phyloP scores from a whole-genome alignment of 2,797 vertebrate species.

The Podargus strigoides region DNA sequence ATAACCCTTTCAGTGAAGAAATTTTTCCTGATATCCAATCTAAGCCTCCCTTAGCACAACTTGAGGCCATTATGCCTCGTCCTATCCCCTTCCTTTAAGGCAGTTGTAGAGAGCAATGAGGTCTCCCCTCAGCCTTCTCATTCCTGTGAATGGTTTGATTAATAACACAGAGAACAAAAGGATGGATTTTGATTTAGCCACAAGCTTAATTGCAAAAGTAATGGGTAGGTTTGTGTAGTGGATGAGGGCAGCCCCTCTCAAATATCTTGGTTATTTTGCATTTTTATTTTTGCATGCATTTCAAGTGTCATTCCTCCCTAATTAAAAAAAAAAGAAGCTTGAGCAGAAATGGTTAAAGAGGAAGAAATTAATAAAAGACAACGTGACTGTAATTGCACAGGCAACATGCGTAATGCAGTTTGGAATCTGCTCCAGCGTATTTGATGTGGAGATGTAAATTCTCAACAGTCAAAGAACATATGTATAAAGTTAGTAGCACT shows the following conservation, averaged over 20 bases:
- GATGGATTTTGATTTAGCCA: background rate
- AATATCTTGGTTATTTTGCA: background rate
- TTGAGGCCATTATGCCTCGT: too few species aligned
- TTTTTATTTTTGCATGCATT: background rate
- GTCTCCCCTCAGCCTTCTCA: too few species aligned
- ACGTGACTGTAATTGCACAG: background rate
- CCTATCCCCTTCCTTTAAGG: too few species aligned
- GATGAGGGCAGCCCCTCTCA: background rate
- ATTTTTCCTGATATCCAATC: too few species aligned
- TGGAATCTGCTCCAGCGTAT: background rate
- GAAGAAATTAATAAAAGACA: background rate
- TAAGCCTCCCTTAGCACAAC: too few species aligned
- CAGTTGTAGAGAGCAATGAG: too few species aligned
- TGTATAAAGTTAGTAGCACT: background rate
- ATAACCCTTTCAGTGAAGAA: too few species aligned
- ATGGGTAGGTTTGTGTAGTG: fast-evolving
- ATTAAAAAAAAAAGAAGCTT: background rate
- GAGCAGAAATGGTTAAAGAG: background rate
- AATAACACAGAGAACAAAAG: background rate
- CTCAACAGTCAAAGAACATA: background rate
- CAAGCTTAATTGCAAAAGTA: background rate
- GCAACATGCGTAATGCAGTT: background rate
- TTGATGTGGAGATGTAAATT: background rate
- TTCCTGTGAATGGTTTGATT: background rate
- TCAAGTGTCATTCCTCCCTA: background rate